phyloP scores from a whole-genome alignment of 1,140 invertebrate genomes.

The Micrasema minimum region DNA sequence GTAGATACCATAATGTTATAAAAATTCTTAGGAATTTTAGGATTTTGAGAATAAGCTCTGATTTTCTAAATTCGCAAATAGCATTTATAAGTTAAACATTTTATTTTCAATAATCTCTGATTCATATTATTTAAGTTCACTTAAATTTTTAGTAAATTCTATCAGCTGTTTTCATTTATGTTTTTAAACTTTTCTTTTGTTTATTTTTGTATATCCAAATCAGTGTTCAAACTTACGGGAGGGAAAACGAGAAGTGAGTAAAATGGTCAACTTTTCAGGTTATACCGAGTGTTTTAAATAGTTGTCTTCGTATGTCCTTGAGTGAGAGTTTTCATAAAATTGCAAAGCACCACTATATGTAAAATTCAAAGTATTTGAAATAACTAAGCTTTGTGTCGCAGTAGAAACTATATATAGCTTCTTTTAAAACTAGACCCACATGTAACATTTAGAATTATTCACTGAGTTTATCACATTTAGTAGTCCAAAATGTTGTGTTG shows the following conservation, averaged over 20 bases:
- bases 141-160: too few species aligned
- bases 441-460: conserved; percentile 9
- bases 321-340: conserved; percentile 15
- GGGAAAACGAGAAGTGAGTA: conserved; percentile 52
- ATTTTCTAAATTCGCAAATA: too few species aligned
- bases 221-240: conserved; percentile 49
- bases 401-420: conserved; percentile 30
- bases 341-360: conserved; percentile 17
- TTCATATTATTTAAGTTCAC: too few species aligned
- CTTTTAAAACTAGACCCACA: neutral
- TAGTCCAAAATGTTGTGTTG: neutral
- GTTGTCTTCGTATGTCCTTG: conserved; percentile 4
- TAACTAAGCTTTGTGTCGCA: conserved; percentile 28
- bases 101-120: too few species aligned
- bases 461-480: conserved; percentile 11
- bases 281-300: conserved; percentile 30
- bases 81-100: too few species aligned
- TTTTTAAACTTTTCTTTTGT: conserved; percentile 39
- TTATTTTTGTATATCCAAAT: conserved; percentile 47
- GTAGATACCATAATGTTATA: too few species aligned
- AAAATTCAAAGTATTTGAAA: conserved; percentile 14
- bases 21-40: too few species aligned
- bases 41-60: too few species aligned
- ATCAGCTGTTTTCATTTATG: conserved; percentile 9
- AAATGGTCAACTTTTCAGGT: conserved; percentile 33